phyloP scores from a whole-genome alignment of 1,140 invertebrate species.

The Lanistes nyassanus region DNA sequence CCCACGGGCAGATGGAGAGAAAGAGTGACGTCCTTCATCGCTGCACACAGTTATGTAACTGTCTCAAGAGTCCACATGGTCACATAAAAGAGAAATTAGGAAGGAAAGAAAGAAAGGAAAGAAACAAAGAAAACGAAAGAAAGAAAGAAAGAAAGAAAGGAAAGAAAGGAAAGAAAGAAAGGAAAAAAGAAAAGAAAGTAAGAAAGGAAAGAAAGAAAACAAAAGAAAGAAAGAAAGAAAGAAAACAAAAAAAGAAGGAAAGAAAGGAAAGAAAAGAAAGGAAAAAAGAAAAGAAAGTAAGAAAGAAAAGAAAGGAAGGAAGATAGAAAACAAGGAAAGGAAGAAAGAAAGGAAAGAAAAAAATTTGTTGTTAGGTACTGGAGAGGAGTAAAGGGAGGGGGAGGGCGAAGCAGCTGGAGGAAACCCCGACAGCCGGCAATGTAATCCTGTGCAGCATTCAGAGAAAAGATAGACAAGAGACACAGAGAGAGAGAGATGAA shows the following conservation, averaged over 20 bases:
- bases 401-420: background rate
- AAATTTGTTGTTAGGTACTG: background rate
- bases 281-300: background rate
- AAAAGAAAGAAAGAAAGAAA: background rate
- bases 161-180: conserved; percentile 1
- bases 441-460: background rate
- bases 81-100: conserved; percentile 5
- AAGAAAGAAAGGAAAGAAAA: background rate
- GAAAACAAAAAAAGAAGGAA: background rate
- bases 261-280: background rate
- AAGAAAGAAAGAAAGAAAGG: conserved; percentile 14
- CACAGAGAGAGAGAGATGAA: background rate
- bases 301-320: background rate
- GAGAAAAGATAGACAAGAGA: background rate
- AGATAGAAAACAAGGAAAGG: background rate
- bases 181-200: background rate
- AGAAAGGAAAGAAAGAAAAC: conserved; percentile 1
- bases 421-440: background rate
- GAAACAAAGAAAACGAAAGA: conserved; percentile 8
- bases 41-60: too few relatives aligned
- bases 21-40: too few relatives aligned
- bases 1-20: too few relatives aligned
- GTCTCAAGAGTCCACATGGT: too few relatives aligned
- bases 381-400: background rate
- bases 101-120: conserved; percentile 5